These are phyloP conservation scores for Clytia hemisphaerica DNA, from an alignment of 30 jellyfish, hydroid and myxozoan species.

Conservation along the genomic window DNA sequence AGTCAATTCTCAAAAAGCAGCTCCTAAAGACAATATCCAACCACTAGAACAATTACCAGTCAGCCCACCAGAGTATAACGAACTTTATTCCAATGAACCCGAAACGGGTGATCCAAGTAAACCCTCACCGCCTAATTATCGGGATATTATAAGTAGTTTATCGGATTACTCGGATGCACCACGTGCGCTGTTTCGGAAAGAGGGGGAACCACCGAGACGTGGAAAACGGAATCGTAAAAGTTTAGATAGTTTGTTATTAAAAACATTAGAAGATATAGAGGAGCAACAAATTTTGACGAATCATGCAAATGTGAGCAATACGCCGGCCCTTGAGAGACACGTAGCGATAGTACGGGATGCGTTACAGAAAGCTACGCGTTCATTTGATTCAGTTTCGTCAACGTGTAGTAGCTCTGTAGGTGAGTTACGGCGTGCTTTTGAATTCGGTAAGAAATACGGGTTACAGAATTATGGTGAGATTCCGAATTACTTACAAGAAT, in stretches of 20 bases:
- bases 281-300: constrained; percentile 15
- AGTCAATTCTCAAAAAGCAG: not conserved
- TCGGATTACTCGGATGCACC: not conserved
- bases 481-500: not conserved
- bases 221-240: constrained; percentile 15
- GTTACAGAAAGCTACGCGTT: constrained; percentile 47
- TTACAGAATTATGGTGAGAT: constrained; percentile 64
- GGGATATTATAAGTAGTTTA: not conserved
- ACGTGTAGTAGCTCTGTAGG: constrained; percentile 85
- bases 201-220: not conserved
- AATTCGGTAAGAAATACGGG: constrained; percentile 72
- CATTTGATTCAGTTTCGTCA: constrained; percentile 89
- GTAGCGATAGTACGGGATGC: too few species aligned
- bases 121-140: not conserved
- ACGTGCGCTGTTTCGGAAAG: constrained; percentile 5
- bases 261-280: constrained; percentile 20
- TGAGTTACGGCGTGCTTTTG: constrained; percentile 83
- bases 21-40: too few species aligned
- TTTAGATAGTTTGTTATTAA: constrained; percentile 8
- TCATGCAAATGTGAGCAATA: too few species aligned
- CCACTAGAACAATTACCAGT: too few species aligned
- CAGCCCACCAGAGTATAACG: too few species aligned
- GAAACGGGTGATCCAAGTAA: too few species aligned
- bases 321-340: too few species aligned
- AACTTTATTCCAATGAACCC: too few species aligned